Conservation (phyloP, 1,140 invertebrate species). For the Penaeus vannamei region DNA sequence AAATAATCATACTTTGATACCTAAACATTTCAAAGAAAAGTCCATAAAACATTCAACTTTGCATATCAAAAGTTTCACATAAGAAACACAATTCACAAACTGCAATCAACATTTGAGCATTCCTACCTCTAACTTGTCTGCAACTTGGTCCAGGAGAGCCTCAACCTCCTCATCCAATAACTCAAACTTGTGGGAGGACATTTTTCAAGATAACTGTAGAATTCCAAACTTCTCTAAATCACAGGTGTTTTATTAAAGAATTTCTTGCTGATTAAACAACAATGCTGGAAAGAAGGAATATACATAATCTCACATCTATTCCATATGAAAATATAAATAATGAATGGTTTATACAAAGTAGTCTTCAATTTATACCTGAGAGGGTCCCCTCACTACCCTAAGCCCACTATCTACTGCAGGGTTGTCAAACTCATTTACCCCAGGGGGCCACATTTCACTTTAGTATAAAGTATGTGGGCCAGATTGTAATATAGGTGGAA, state of each 20-base stretch:
- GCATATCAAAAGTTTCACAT: neutral
- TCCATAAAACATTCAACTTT: neutral
- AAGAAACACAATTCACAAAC: neutral
- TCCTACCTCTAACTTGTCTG: conserved; percentile 58
- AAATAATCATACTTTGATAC: too few relatives aligned
- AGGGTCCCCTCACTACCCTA: too few relatives aligned
- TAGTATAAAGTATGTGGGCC: too few relatives aligned
- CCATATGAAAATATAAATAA: too few relatives aligned
- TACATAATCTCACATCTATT: too few relatives aligned
- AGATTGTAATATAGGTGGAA: too few relatives aligned
- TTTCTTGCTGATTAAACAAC: neutral
- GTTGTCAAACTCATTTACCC: too few relatives aligned
- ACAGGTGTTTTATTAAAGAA: neutral
- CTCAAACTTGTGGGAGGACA: conserved; percentile 63
- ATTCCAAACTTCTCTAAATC: neutral
- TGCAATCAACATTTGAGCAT: neutral
- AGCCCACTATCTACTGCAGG: too few relatives aligned
- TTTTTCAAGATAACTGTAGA: neutral
- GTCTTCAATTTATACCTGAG: too few relatives aligned
- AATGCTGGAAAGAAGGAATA: neutral
- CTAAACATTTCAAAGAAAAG: neutral
- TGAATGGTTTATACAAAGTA: too few relatives aligned
- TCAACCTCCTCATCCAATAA: conserved; percentile 60
- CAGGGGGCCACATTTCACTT: too few relatives aligned
- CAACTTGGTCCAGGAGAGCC: conserved; percentile 50